A percentile compares a stretch with the other conserved stretches of the same genome.
These are phyloP conservation scores for Rhyacophila evoluta DNA, from an alignment of 2,888 invertebrate species.

Conservation along the genomic window DNA sequence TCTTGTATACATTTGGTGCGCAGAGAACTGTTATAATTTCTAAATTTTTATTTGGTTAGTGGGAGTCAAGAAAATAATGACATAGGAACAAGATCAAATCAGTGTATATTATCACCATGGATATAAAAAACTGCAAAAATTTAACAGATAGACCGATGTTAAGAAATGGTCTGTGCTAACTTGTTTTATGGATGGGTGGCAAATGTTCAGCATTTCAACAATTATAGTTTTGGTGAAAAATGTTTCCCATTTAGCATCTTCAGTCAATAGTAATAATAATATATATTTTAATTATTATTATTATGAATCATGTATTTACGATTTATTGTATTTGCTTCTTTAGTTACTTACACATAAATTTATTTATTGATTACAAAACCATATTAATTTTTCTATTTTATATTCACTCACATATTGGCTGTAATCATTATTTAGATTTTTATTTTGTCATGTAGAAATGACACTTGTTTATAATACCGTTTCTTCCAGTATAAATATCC, in stretches of 20 bases:
- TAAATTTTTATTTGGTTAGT: too few species aligned
- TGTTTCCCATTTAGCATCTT: background rate
- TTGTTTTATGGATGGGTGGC: too few species aligned
- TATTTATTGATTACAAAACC: background rate
- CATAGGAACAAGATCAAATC: too few species aligned
- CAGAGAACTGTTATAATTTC: too few species aligned
- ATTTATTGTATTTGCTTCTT: background rate
- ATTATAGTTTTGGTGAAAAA: background rate
- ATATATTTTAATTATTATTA: background rate
- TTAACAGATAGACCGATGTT: too few species aligned
- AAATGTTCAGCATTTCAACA: background rate
- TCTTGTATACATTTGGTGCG: too few species aligned
- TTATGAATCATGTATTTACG: background rate
- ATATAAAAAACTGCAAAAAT: too few species aligned
- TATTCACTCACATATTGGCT: background rate
- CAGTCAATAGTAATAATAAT: background rate
- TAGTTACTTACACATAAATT: background rate
- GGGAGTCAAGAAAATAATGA: too few species aligned
- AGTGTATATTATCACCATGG: too few species aligned
- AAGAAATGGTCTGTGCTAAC: too few species aligned
- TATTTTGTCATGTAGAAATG: background rate
- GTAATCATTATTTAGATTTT: background rate
- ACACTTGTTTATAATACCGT: background rate
- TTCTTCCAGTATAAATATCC: background rate
- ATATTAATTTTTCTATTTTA: background rate